Base-by-base conservation (phyloP, 2,113 vertebrate species). In the Coryphaenoides rupestris region DNA sequence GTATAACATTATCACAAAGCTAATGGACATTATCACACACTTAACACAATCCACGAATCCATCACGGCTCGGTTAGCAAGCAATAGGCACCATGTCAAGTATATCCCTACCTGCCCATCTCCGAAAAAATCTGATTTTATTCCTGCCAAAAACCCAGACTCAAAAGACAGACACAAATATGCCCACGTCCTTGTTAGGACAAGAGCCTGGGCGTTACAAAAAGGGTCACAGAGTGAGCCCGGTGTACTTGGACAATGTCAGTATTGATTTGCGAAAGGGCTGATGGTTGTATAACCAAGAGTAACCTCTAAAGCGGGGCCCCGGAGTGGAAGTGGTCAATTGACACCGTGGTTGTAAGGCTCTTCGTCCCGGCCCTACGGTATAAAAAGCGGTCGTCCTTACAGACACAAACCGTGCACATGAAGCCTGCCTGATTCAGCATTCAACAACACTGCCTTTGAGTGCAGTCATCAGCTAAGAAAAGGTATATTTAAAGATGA, bases 221-320 rank as follows among this genome's bases (percentile, higher is more conserved):
- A 50, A 13, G 70, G 64, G 63, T 69, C 55, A 69, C 60, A 75
- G 50, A 72, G 66, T 46, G 59, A 63, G 26, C 52, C 28, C 59
- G 59, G 45, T 79, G 76, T 79, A 62, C 68, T 66, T 79, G 28
- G 69, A 84, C 80, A 84, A 78, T 70, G 57, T 52, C 56, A 61
- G 67, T 69, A 86, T 79, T 86, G 82, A 79, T 79, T 66, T 75
- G 46, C 68, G 68, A 81, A 80, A 59, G 63, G 60, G 69, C 69
- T 52, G 61, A 81, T 78, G 77, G 74, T 77, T 55, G 78, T 75
- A 73, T 63, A 78, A 84, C 77, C 73, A 73, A 86, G 77, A 75
- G 56, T 67, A 72, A 81, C 77, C 72, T 84, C 84, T 84, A 75
- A 82, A 75, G 17, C 47, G 1, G 15, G 56, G 70, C 69, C 69